Evolutionary conservation across 53 echinoderm and acorn worm species (phyloP).

Genomic region (Astropecten irregularis): DNA sequence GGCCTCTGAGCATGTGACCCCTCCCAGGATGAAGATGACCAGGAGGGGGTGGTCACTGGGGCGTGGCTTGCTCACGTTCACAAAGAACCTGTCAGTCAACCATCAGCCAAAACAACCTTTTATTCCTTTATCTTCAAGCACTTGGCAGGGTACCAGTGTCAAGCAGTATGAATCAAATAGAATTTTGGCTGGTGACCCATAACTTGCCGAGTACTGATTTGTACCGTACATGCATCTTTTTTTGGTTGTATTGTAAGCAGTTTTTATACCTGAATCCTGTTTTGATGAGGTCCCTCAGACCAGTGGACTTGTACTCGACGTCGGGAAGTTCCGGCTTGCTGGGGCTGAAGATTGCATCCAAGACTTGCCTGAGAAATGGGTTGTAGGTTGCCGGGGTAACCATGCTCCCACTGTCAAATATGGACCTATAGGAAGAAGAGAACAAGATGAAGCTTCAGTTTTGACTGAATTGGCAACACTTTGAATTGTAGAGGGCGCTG

Average conservation of each 20-base stretch:
- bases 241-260: too few relatives aligned
- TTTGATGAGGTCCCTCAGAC: slow-evolving; percentile 86
- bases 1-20: slow-evolving; percentile 88
- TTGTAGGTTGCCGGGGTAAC: slow-evolving; percentile 70
- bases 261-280: slow-evolving; percentile 80
- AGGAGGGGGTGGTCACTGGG: slow-evolving; percentile 86
- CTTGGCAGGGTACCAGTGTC: too few relatives aligned
- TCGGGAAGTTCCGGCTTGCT: slow-evolving; percentile 85
- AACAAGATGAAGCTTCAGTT: not conserved
- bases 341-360: slow-evolving; percentile 76
- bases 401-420: slow-evolving; percentile 61
- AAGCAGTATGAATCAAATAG: too few relatives aligned
- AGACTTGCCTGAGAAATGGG: slow-evolving; percentile 77
- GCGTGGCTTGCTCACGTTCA: slow-evolving; percentile 93
- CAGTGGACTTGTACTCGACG: slow-evolving; percentile 90
- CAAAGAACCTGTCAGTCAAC: slow-evolving; percentile 73
- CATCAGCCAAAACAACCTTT: too few relatives aligned
- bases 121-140: too few relatives aligned
- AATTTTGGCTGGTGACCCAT: too few relatives aligned
- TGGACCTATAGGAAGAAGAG: slow-evolving; percentile 54
- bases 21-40: slow-evolving; percentile 85
- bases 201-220: too few relatives aligned
- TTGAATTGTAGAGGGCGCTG: too few relatives aligned
- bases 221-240: too few relatives aligned
- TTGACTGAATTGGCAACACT: too few relatives aligned